Conservation (phyloP, 2,113 vertebrate species). For the Columba livia region DNA sequence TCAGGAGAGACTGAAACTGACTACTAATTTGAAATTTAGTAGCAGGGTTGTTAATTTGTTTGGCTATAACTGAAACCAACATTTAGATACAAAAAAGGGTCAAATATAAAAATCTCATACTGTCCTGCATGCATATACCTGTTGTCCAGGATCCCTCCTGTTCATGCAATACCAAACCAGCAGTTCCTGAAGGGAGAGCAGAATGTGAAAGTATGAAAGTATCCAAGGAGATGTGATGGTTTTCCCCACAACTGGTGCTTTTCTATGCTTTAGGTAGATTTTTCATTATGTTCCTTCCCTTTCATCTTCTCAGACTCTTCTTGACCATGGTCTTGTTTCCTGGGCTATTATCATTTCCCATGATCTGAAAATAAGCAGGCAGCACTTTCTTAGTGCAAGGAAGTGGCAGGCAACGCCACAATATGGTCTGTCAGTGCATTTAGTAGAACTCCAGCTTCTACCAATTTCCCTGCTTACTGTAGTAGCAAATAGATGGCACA, state of each 20-base stretch:
- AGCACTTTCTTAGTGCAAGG: neutral
- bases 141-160: neutral
- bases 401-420: neutral
- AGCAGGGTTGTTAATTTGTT: neutral
- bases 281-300: neutral
- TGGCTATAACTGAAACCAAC: neutral
- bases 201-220: neutral
- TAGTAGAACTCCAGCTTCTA: neutral
- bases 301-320: neutral
- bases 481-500: neutral
- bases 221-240: neutral
- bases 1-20: neutral
- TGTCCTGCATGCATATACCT: neutral
- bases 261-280: neutral
- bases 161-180: neutral
- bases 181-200: neutral
- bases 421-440: rapidly evolving
- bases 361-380: neutral
- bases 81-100: neutral
- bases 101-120: neutral
- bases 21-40: neutral
- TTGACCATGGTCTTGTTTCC: neutral
- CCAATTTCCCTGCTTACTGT: neutral
- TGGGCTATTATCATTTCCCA: neutral
- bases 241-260: neutral